A percentile compares a stretch with the other conserved stretches of the same genome.
Evolutionary conservation across 2,797 vertebrate genomes (phyloP).

Genomic region (Hypotaenidia okinawae): DNA sequence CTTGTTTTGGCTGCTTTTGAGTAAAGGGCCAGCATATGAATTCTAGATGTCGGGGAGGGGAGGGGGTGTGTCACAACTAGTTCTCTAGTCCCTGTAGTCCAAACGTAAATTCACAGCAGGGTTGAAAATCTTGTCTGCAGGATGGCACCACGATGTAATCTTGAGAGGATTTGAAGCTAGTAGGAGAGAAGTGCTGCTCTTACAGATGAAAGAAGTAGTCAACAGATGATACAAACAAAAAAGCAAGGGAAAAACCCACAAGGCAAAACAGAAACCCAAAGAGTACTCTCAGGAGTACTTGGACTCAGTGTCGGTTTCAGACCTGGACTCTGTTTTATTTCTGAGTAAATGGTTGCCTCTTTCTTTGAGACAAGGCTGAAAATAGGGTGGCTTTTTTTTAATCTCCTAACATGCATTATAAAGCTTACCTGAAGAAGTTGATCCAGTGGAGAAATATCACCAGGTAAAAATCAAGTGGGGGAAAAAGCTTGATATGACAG

Average conservation of each 20-base stretch:
- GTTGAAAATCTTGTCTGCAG: not conserved
- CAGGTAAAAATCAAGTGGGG: not conserved
- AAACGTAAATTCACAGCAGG: not conserved
- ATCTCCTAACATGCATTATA: not conserved
- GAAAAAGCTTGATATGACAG: accelerated
- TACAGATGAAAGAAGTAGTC: not conserved
- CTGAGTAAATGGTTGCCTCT: not conserved
- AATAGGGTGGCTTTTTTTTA: not conserved
- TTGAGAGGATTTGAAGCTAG: not conserved
- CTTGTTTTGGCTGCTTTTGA: not conserved
- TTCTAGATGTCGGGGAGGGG: not conserved
- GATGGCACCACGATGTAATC: not conserved
- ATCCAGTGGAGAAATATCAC: not conserved
- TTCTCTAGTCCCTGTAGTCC: not conserved
- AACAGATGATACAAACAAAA: not conserved
- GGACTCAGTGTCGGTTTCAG: not conserved
- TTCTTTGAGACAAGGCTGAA: not conserved
- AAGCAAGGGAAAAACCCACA: accelerated
- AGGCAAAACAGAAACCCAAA: not conserved
- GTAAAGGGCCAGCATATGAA: not conserved
- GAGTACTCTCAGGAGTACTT: not conserved
- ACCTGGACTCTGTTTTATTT: not conserved
- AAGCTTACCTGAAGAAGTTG: not conserved
- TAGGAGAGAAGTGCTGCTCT: not conserved
- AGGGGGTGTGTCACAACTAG: not conserved